phyloP scores from a whole-genome alignment of 2,113 vertebrate species.

The Dasyurus viverrinus region DNA sequence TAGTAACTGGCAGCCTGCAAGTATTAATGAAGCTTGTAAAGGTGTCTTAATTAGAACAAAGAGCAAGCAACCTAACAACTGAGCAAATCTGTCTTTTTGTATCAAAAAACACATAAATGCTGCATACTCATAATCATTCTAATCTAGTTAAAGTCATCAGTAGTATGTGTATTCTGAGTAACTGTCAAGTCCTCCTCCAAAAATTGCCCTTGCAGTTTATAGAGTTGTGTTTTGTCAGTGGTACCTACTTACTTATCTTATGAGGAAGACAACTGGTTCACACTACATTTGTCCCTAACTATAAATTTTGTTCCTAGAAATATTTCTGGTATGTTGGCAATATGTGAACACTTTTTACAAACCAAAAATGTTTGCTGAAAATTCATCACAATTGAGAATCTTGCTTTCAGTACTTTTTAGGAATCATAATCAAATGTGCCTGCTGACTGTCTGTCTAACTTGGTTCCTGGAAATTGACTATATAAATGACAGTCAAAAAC shows the following conservation, averaged over 20 bases:
- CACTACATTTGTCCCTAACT: not conserved
- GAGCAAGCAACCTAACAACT: not conserved
- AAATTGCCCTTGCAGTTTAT: not conserved
- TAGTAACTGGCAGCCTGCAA: not conserved
- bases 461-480: not conserved
- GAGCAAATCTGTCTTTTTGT: not conserved
- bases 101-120: not conserved
- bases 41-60: not conserved
- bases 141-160: not conserved
- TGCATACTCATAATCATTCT: not conserved
- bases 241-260: not conserved
- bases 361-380: not conserved
- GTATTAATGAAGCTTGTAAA: not conserved
- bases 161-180: not conserved
- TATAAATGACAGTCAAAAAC: not conserved
- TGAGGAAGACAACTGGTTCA: conserved; percentile 10
- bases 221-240: not conserved
- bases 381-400: not conserved
- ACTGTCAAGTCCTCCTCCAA: not conserved
- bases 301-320: conserved; percentile 13
- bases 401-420: not conserved
- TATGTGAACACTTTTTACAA: conserved; percentile 17
- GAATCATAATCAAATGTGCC: not conserved
- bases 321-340: conserved; percentile 1
- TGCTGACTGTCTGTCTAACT: conserved; percentile 14